Evolutionary conservation across 1,140 invertebrate genomes (phyloP), one percentile per base, ranked within the genome.

Genomic region (Ephestia elutella): DNA sequence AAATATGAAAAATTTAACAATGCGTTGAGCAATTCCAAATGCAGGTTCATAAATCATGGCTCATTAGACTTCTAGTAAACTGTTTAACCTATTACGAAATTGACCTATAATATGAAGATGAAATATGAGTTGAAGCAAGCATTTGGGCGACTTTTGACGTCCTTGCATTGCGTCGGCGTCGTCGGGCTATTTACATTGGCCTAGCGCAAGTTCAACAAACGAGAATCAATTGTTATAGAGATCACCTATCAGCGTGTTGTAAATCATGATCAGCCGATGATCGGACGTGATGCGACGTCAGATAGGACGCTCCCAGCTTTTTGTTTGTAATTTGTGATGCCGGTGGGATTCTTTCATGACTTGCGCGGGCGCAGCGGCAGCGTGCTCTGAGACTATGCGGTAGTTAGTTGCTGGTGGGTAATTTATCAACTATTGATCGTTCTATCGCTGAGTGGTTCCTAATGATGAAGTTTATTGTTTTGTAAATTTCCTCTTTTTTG

Each of bases 191-290:
- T 44, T 44, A 44, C 38, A 44, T 44, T 3, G 13, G 10, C n/a
- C 54, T 58, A 50, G 56, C 57, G 28, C 30, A 57, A 63, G 66
- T 68, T 70, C 61, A 70, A 70, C 60, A 71, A 74, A 70, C 67
- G 65, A 73, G 70, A 76, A 75, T 78, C 78, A 71, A 80, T 82
- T 75, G 78, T 78, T 78, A 74, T 60, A 64, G 67, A 69, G 81
- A 79, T 78, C 73, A 79, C 70, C 80, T 76, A 82, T 82, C 80
- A 82, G 68, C 78, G 75, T 70, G 65, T 76, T 80, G 81, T 84
- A 84, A 86, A 84, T 86, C 81, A 86, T 83, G 84, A 82, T 84
- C 80, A 82, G 73, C 57, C 76, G 79, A 76, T 82, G 82, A 82
- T 84, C 72, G 73, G 70, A 71, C 73, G 69, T 71, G 84, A 84